These are phyloP conservation scores for Shargacucullia verbasci DNA, from an alignment of 2,888 invertebrate genomes.

Conservation along the genomic window DNA sequence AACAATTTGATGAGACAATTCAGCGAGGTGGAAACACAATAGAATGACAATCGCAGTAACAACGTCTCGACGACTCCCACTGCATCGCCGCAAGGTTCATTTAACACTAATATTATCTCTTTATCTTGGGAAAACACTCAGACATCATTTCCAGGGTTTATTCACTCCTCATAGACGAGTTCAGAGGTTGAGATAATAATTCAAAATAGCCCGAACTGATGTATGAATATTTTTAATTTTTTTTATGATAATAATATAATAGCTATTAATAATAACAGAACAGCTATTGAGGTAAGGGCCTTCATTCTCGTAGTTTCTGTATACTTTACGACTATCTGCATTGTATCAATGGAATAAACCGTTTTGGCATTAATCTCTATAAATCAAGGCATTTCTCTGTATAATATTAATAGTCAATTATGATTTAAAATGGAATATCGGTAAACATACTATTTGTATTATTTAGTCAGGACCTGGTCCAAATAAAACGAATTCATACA, in stretches of 20 bases:
- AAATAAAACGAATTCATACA: conserved; percentile 2
- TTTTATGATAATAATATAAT: too few species aligned
- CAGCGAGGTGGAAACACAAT: conserved; percentile 83
- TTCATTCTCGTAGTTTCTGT: neutral
- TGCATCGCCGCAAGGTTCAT: conserved; percentile 71
- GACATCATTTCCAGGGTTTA: conserved; percentile 11
- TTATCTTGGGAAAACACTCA: conserved; percentile 24
- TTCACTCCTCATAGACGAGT: neutral
- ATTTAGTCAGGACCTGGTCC: too few species aligned
- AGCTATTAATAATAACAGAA: too few species aligned
- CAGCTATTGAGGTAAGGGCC: neutral
- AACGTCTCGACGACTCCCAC: conserved; percentile 58
- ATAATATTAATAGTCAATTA: conserved; percentile 12
- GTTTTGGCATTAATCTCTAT: conserved; percentile 1
- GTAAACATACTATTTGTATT: too few species aligned
- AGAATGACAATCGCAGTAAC: conserved; percentile 66
- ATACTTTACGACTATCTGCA: conserved; percentile 1
- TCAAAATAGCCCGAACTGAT: too few species aligned
- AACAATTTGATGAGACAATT: conserved; percentile 75
- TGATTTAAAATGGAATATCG: conserved; percentile 12
- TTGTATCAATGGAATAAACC: neutral
- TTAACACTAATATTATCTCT: conserved; percentile 49
- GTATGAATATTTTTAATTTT: too few species aligned
- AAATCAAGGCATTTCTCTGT: conserved; percentile 8
- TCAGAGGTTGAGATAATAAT: too few species aligned